Evolutionary conservation across 1,140 invertebrate genomes (phyloP).

Genomic region (Orchestia grillus): DNA sequence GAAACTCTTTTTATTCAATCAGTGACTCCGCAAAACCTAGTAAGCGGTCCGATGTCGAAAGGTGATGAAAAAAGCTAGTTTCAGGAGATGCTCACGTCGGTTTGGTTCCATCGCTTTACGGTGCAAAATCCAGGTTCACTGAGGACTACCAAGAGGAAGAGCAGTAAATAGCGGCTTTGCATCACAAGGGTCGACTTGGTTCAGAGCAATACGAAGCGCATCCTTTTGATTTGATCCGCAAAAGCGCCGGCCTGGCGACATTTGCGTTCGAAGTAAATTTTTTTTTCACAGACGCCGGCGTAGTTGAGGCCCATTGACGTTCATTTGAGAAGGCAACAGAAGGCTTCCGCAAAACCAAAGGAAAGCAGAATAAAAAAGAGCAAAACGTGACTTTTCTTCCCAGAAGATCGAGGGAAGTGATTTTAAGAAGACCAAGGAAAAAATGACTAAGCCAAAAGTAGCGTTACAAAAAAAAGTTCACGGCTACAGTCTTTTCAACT

Average conservation of each 20-base stretch:
- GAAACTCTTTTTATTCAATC: slow-evolving; percentile 10
- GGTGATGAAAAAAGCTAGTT: neutral
- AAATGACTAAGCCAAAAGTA: neutral
- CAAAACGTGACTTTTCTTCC: slow-evolving; percentile 1
- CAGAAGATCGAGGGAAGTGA: neutral
- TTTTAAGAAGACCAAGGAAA: neutral
- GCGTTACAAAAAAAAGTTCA: neutral
- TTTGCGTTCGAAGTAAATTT: neutral
- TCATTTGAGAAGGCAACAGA: neutral
- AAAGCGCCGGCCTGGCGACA: neutral
- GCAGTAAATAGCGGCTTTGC: neutral
- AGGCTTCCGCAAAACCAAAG: neutral
- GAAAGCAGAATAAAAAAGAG: neutral
- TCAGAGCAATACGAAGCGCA: neutral
- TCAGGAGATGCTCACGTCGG: neutral
- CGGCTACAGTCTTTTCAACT: neutral
- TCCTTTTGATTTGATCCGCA: neutral
- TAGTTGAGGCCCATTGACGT: neutral
- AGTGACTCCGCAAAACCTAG: neutral
- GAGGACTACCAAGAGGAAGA: neutral
- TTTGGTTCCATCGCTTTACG: neutral
- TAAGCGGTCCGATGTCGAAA: neutral
- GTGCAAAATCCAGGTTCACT: neutral
- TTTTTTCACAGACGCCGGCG: neutral
- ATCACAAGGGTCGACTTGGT: neutral